Conservation (phyloP, 2,113 vertebrate species). For the Leucoraja erinaceus region DNA sequence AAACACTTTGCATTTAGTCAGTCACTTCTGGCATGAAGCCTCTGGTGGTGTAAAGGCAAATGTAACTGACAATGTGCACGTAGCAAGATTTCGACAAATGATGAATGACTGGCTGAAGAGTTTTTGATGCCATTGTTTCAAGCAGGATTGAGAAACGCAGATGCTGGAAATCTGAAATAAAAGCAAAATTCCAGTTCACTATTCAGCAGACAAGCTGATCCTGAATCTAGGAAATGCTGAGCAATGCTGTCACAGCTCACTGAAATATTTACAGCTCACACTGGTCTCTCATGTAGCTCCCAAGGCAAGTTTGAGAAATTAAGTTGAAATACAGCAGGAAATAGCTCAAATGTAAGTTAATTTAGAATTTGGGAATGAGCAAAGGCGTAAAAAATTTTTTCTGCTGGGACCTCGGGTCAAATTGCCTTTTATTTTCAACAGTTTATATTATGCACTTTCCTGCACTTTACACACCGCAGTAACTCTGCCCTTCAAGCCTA, state of each 20-base stretch:
- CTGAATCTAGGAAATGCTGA: background rate
- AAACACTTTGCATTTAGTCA: background rate
- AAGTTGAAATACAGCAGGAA: background rate
- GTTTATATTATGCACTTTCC: background rate
- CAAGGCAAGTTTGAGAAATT: background rate
- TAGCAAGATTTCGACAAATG: background rate
- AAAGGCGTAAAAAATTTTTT: background rate
- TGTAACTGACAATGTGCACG: no score
- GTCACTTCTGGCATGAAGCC: background rate
- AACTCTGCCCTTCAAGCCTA: background rate
- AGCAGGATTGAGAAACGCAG: background rate
- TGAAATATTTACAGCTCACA: background rate
- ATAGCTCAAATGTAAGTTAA: background rate
- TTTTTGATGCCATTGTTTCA: background rate
- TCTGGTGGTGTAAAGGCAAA: background rate
- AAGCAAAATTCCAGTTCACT: background rate
- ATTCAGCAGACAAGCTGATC: background rate
- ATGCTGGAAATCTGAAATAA: no score
- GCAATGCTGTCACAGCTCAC: background rate
- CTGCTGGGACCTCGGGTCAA: background rate
- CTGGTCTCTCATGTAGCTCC: background rate
- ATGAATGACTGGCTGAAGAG: background rate
- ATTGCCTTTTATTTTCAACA: background rate
- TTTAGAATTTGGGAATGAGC: background rate
- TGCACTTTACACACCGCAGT: background rate